Evolutionary conservation across 1,140 invertebrate species (phyloP).

Genomic region (Maconellicoccus hirsutus): DNA sequence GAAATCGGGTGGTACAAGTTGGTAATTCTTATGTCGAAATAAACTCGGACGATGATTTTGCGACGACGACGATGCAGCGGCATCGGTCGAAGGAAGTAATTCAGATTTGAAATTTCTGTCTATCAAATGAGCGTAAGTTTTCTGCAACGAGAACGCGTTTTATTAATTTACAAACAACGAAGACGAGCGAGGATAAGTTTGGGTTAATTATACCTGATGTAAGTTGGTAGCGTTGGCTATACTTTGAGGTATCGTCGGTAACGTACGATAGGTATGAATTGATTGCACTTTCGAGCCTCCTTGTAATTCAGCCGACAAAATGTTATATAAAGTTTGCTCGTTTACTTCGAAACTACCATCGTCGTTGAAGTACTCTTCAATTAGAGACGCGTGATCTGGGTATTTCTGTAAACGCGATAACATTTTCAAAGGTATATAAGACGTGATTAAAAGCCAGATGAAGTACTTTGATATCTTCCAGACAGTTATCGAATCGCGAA

Average conservation of each 20-base stretch:
- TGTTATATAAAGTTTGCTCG: conserved; percentile 2
- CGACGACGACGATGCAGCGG: not conserved
- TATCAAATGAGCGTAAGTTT: not conserved
- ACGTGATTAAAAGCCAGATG: not conserved
- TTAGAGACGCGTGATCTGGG: not conserved
- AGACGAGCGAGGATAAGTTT: too few relatives aligned
- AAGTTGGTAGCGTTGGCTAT: not conserved
- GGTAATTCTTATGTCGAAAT: not conserved
- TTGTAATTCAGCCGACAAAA: not conserved
- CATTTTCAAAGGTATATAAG: not conserved
- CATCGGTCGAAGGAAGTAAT: too few relatives aligned
- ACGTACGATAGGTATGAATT: not conserved
- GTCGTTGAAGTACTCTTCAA: not conserved
- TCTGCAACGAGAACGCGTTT: not conserved
- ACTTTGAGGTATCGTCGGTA: not conserved
- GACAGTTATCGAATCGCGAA: not conserved
- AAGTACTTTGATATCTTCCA: not conserved
- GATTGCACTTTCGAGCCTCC: not conserved
- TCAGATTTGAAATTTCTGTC: not conserved
- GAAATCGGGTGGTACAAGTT: not conserved
- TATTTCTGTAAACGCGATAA: not conserved
- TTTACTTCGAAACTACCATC: conserved; percentile 2
- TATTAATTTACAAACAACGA: too few relatives aligned
- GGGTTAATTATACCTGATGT: too few relatives aligned
- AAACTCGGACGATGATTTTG: not conserved